A percentile compares a stretch with the other conserved stretches of the same genome.
phyloP scores from a whole-genome alignment of 2,888 invertebrate genomes.

The Rotaria socialis region DNA sequence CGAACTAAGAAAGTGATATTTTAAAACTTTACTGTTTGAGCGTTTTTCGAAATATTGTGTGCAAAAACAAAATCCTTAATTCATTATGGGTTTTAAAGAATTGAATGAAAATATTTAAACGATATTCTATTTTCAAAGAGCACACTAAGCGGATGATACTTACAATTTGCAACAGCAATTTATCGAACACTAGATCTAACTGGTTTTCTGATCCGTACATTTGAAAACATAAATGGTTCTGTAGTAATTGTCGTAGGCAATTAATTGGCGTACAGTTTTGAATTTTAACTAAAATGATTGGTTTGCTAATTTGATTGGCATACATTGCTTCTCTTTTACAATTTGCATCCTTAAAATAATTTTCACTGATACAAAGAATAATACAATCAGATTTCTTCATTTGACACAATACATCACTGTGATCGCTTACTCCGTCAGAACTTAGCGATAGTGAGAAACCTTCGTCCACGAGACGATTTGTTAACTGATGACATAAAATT shows the following conservation, averaged over 20 bases:
- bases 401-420: background rate
- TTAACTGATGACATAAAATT: background rate
- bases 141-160: background rate
- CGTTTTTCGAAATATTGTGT: too few species aligned
- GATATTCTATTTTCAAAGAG: background rate
- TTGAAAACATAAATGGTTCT: background rate
- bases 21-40: too few species aligned
- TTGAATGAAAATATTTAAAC: background rate
- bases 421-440: background rate
- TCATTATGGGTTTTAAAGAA: too few species aligned
- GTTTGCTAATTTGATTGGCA: background rate
- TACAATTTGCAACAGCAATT: background rate
- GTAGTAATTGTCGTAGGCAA: background rate
- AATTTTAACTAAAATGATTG: background rate
- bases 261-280: background rate
- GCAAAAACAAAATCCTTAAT: too few species aligned
- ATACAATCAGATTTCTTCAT: background rate
- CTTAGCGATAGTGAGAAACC: background rate
- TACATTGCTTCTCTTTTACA: background rate
- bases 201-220: background rate
- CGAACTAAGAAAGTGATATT: too few species aligned
- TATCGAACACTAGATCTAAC: background rate
- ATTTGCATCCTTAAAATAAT: background rate
- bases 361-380: slow-evolving; percentile 4
- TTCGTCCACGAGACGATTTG: background rate